Percentiles rank a stretch among this genome's conserved stretches.
phyloP scores from a whole-genome alignment of 2,797 vertebrate genomes.

The Picus viridis region DNA sequence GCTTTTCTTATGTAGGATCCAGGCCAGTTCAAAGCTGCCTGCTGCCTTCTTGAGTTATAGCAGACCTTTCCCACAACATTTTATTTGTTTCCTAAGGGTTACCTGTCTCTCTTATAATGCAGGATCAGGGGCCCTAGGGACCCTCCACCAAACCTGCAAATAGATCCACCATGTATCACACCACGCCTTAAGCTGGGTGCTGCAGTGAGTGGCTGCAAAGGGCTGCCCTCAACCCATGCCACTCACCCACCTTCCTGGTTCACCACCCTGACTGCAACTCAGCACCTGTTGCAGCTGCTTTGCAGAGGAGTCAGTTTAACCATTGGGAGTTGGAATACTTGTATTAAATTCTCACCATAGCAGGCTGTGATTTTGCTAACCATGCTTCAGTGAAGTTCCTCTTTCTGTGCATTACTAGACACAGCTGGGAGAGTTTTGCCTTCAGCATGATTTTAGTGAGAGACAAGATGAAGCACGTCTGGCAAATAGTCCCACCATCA shows the following conservation, averaged over 20 bases:
- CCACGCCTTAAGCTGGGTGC: accelerated
- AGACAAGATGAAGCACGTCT: neutral
- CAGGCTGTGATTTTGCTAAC: neutral
- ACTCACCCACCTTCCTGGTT: neutral
- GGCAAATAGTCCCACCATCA: neutral
- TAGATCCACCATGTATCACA: accelerated
- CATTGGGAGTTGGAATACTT: neutral
- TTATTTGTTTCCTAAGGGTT: neutral
- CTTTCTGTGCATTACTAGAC: neutral
- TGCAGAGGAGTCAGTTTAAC: neutral
- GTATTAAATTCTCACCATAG: neutral
- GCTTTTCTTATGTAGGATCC: neutral
- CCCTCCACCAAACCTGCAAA: neutral
- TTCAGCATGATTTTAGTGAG: neutral
- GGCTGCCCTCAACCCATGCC: neutral
- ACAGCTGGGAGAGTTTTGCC: neutral
- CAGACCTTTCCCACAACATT: neutral
- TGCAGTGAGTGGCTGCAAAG: accelerated
- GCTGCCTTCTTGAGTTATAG: neutral
- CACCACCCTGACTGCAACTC: neutral
- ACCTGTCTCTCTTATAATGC: neutral
- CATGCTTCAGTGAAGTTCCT: neutral
- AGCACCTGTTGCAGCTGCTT: neutral
- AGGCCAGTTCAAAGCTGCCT: neutral
- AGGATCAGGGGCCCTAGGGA: neutral